These are phyloP conservation scores for Pseudochaenichthys georgianus DNA, from an alignment of 2,797 vertebrate species.

Conservation along the genomic window DNA sequence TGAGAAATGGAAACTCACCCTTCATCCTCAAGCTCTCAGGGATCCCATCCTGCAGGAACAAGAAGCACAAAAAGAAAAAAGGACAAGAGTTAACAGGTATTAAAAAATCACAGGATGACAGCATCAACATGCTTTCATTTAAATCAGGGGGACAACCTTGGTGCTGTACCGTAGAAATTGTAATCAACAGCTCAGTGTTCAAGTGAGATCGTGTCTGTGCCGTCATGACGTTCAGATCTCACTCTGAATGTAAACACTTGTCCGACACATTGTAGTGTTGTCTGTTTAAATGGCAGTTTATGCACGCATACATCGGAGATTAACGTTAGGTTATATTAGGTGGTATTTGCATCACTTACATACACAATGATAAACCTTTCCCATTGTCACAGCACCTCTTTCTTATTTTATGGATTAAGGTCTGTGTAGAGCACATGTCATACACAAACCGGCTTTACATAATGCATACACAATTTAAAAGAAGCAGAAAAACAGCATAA, in stretches of 20 bases:
- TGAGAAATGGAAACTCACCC: constrained; percentile 83
- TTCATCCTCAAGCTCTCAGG: constrained; percentile 89
- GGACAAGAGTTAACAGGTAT: constrained; percentile 49
- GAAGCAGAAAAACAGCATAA: background rate
- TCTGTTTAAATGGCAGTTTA: constrained; percentile 16
- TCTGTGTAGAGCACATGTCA: background rate
- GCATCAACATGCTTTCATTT: constrained; percentile 12
- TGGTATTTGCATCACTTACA: constrained; percentile 4
- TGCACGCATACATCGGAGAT: constrained; percentile 10
- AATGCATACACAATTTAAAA: background rate
- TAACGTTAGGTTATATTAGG: constrained; percentile 29
- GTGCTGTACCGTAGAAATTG: background rate
- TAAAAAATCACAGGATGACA: constrained; percentile 28
- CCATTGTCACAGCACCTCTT: background rate
- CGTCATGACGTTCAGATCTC: background rate
- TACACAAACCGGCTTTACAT: background rate
- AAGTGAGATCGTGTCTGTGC: constrained; percentile 1
- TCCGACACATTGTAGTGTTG: background rate
- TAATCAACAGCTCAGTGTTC: background rate
- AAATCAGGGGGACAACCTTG: background rate
- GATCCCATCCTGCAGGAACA: constrained; percentile 90
- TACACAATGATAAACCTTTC: constrained; percentile 5
- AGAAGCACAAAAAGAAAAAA: constrained; percentile 69
- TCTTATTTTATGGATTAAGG: background rate
- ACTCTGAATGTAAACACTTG: background rate